Conservation (phyloP, 2,113 vertebrate genomes). For the Petrocephalus zakoni region DNA sequence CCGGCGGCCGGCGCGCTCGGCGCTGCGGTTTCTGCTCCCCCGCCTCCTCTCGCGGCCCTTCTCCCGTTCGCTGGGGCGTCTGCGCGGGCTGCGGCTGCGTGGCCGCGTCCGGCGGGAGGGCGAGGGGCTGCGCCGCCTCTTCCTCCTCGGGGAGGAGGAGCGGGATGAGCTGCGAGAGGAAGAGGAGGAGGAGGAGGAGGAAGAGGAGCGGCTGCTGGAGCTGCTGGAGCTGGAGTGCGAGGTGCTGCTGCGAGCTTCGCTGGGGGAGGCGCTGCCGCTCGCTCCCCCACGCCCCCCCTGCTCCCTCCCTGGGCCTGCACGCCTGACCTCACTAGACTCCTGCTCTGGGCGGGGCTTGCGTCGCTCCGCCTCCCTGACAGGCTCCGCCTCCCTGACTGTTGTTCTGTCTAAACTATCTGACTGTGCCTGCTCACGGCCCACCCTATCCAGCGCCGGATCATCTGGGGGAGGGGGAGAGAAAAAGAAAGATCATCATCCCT, state of each 20-base stretch:
- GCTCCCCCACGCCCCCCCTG: conserved; percentile 63
- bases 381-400: conserved; percentile 75
- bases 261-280: conserved; percentile 58
- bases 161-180: conserved; percentile 80
- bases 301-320: conserved; percentile 72
- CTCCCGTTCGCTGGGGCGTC: conserved; percentile 65
- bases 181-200: conserved; percentile 82
- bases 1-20: conserved; percentile 59
- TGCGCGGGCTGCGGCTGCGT: conserved; percentile 74
- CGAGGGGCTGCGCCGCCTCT: conserved; percentile 74
- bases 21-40: conserved; percentile 62
- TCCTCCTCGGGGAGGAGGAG: conserved; percentile 76
- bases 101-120: conserved; percentile 65
- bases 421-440: conserved; percentile 79
- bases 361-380: conserved; percentile 75
- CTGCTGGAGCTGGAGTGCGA: conserved; percentile 73
- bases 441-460: conserved; percentile 77
- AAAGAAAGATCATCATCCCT: not conserved
- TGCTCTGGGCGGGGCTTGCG: conserved; percentile 79
- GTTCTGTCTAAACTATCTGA: conserved; percentile 70
- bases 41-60: conserved; percentile 61
- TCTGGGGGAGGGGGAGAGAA: conserved; percentile 57
- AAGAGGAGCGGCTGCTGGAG: conserved; percentile 78
- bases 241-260: conserved; percentile 77
- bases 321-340: conserved; percentile 70